phyloP scores from a whole-genome alignment of 2,797 vertebrate species.

The Siniperca undulata region DNA sequence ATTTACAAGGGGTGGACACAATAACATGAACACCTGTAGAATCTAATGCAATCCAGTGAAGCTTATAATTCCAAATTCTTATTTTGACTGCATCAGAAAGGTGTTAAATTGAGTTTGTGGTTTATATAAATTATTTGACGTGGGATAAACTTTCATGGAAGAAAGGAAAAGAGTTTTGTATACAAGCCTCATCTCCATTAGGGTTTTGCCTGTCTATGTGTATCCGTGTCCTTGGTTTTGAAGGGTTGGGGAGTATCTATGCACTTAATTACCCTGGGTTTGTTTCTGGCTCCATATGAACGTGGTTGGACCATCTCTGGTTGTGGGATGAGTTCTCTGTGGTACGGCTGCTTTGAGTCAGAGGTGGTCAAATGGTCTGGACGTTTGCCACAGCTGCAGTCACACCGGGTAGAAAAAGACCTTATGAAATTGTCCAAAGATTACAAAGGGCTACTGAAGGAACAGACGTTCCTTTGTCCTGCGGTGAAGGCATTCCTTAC shows the following conservation, averaged over 20 bases:
- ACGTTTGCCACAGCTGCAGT: slow-evolving; percentile 61
- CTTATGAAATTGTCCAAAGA: slow-evolving; percentile 69
- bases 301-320: slow-evolving; percentile 34
- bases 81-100: not conserved
- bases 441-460: slow-evolving; percentile 65
- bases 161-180: slow-evolving; percentile 2
- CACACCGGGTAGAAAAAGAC: slow-evolving; percentile 60
- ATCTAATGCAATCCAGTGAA: not conserved
- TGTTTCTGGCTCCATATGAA: slow-evolving; percentile 30
- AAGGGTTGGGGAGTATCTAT: slow-evolving; percentile 24
- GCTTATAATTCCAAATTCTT: not conserved
- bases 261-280: slow-evolving; percentile 41
- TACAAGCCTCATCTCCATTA: slow-evolving; percentile 6
- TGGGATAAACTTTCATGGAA: not conserved
- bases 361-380: slow-evolving; percentile 68
- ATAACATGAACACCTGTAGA: not conserved
- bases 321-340: slow-evolving; percentile 47
- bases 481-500: slow-evolving; percentile 70
- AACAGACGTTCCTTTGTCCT: slow-evolving; percentile 80
- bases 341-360: slow-evolving; percentile 59
- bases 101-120: not conserved
- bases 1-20: not conserved
- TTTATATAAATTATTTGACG: not conserved
- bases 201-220: slow-evolving; percentile 22
- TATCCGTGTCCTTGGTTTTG: slow-evolving; percentile 20